Evolutionary conservation across 2,888 invertebrate species (phyloP), one percentile per base, ranked within the genome.

Genomic region (Gandaritis pyraliata): DNA sequence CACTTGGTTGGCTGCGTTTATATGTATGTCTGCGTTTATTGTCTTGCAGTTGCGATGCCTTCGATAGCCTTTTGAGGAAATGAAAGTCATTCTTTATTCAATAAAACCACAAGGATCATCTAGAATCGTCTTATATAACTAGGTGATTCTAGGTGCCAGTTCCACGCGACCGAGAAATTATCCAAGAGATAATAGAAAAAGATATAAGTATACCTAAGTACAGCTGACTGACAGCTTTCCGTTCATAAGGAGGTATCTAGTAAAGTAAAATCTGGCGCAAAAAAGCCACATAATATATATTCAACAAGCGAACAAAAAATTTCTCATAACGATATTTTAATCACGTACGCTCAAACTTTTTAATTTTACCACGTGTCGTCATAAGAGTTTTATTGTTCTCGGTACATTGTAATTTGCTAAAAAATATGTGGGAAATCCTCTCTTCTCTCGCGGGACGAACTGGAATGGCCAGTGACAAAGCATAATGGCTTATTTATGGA

Each of bases 331-430:
- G 43, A 33, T 45, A 54, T 66, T 54, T 64, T 61, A 61, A 70
- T 66, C 64, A 65, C 64, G 62, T 56, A 50, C 58, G 46, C 54
- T 62, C 45, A 55, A 63, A 64, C 65, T 65, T 70, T 68, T 66
- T 66, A 68, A 70, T 61, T 68, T 64, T 48, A 59, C 57, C 63
- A 58, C 64, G 56, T 56, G 59, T 61, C 55, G 52, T 45, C 51
- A 53, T 49, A 65, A 60, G 60, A 64, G 62, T 68, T 69, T 70
- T 66, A 68, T 64, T 68, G 64, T 61, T 52, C 58, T 55, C 49
- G 54, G 49, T 39, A 61, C 55, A 58, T 61, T 61, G 63, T 65
- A 54, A 61, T 66, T 66, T 54, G 53, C 55, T 51, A 61, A 66
- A 23, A 64, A 64, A 59, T 64, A 59, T 54, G 50, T 39, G 46